Evolutionary conservation across 2,797 vertebrate species (phyloP).

Genomic region (Amblyraja radiata): DNA sequence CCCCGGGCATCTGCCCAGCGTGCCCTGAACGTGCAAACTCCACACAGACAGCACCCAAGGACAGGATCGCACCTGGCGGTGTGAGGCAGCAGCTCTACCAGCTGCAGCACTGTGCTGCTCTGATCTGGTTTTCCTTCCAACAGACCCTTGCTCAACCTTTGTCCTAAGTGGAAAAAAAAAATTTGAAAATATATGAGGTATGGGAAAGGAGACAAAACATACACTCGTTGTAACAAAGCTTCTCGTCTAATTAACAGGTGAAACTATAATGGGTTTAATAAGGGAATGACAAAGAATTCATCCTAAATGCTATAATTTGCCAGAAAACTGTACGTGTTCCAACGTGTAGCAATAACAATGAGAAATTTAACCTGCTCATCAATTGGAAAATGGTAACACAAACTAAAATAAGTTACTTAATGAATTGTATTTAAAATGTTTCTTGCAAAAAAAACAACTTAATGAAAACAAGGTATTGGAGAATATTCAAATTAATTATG

Average conservation of each 20-base stretch:
- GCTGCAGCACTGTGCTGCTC: no score
- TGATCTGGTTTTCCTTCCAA: no score
- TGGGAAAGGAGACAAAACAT: neutral
- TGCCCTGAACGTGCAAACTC: no score
- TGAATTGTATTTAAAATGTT: neutral
- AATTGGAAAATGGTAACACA: neutral
- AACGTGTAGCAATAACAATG: no score
- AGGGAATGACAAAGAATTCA: neutral
- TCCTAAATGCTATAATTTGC: neutral
- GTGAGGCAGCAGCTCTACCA: no score
- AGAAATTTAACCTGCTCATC: neutral
- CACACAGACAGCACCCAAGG: no score
- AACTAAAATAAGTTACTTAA: neutral
- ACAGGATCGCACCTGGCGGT: no score
- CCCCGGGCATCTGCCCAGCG: no score
- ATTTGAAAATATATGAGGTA: neutral
- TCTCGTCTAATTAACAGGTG: neutral
- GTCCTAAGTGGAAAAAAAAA: neutral
- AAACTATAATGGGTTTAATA: neutral
- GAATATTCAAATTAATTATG: neutral
- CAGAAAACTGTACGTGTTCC: neutral
- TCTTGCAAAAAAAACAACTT: neutral
- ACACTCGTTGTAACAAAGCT: no score
- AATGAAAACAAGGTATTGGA: neutral
- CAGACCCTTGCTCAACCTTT: neutral